Conservation (phyloP, 1,140 invertebrate genomes). For the Ooceraea biroi region DNA sequence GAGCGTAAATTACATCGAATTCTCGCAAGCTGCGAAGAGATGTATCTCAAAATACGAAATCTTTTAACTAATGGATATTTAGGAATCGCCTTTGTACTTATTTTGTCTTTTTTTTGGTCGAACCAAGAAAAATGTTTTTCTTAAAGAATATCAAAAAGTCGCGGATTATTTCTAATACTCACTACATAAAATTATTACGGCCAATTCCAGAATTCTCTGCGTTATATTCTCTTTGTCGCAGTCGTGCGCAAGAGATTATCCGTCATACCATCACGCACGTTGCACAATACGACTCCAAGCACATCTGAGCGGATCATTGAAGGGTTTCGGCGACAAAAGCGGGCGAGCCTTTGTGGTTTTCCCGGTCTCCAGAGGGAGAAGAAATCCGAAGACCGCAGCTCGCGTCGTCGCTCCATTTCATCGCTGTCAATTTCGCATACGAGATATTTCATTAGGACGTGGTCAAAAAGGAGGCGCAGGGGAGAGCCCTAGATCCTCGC, state of each 20-base stretch:
- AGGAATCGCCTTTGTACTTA: background rate
- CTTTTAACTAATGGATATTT: slow-evolving; percentile 3
- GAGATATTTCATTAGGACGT: slow-evolving; percentile 81
- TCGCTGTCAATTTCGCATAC: slow-evolving; percentile 80
- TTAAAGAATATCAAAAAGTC: too few species aligned
- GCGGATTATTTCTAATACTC: too few species aligned
- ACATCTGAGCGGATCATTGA: slow-evolving; percentile 20
- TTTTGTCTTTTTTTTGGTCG: too few species aligned
- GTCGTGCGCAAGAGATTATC: background rate
- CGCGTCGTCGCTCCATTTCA: slow-evolving; percentile 77
- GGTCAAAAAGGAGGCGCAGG: slow-evolving; percentile 66
- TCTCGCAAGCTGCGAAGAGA: background rate
- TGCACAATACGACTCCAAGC: background rate
- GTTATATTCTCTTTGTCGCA: background rate
- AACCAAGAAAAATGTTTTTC: too few species aligned
- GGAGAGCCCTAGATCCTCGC: slow-evolving; percentile 22
- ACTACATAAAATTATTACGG: too few species aligned
- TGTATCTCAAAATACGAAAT: background rate
- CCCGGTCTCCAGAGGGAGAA: slow-evolving; percentile 36
- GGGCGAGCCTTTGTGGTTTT: slow-evolving; percentile 37
- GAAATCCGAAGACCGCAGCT: slow-evolving; percentile 49
- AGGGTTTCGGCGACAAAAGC: slow-evolving; percentile 25
- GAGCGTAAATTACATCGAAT: slow-evolving; percentile 21
- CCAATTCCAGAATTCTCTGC: background rate
- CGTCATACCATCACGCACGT: background rate